phyloP scores from a whole-genome alignment of 2,797 vertebrate genomes.

The Sebastes umbrosus region DNA sequence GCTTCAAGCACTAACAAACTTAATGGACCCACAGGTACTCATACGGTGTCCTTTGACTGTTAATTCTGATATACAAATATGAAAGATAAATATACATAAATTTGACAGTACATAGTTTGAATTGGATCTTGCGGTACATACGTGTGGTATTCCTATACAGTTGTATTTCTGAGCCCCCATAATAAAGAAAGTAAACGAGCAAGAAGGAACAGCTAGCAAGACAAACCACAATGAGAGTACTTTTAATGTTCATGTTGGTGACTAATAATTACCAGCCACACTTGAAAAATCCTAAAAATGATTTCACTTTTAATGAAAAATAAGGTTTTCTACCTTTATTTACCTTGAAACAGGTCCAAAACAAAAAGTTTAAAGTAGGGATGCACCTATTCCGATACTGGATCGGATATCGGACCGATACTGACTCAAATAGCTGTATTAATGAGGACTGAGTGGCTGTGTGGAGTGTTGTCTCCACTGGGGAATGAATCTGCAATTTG shows the following conservation, averaged over 20 bases:
- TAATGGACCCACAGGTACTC: conserved; percentile 45
- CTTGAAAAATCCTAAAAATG: background rate
- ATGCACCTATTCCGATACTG: too few species aligned
- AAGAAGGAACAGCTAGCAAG: background rate
- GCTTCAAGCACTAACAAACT: conserved; percentile 29
- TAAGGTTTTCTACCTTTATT: too few species aligned
- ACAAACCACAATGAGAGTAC: background rate
- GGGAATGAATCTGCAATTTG: too few species aligned
- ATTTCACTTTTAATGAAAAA: background rate
- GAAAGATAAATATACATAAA: background rate
- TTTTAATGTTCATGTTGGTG: background rate
- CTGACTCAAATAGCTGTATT: background rate
- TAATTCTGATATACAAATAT: background rate
- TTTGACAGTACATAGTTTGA: background rate
- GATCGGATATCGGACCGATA: too few species aligned
- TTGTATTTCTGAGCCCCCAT: background rate
- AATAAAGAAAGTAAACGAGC: background rate
- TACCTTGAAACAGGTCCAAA: too few species aligned
- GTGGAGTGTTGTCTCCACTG: background rate
- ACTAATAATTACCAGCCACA: background rate
- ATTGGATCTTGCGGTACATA: background rate
- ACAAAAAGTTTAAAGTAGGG: too few species aligned
- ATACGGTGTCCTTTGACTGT: background rate
- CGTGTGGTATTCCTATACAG: background rate
- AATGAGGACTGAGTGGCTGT: background rate